phyloP scores from a whole-genome alignment of 2,113 vertebrate genomes.

The Cryptotis parvus region DNA sequence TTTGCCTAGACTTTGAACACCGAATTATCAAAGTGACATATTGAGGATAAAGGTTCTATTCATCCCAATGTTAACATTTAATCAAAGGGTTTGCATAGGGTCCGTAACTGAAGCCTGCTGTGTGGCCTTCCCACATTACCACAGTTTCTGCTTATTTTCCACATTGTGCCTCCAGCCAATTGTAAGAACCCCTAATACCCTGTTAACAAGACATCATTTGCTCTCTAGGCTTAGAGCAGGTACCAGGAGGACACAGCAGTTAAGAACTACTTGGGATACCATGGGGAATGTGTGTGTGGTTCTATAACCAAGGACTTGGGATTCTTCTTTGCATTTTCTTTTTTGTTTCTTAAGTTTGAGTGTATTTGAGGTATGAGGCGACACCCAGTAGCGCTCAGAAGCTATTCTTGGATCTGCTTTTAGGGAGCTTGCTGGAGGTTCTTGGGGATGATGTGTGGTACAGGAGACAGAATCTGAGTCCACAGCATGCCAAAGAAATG shows the following conservation, averaged over 20 bases:
- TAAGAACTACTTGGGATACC: background rate
- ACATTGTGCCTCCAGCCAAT: background rate
- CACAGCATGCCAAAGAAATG: no score
- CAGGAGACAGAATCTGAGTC: no score
- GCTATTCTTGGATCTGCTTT: no score
- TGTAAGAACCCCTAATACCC: background rate
- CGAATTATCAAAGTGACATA: background rate
- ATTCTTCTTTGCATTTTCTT: no score
- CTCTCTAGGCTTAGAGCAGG: background rate
- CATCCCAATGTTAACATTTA: background rate
- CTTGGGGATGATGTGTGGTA: no score
- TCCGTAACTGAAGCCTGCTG: fast-evolving
- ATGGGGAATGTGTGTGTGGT: background rate
- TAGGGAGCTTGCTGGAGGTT: no score
- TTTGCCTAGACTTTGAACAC: background rate
- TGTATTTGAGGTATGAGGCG: no score
- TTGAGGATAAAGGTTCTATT: background rate
- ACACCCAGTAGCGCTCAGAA: no score
- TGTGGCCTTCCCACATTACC: background rate
- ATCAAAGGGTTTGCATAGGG: background rate
- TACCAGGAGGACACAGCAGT: background rate
- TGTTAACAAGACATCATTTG: background rate
- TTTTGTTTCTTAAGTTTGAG: no score
- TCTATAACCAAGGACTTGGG: no score
- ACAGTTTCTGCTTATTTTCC: background rate